Evolutionary conservation across 2,113 vertebrate genomes (phyloP).

Genomic region (Fulica atra): DNA sequence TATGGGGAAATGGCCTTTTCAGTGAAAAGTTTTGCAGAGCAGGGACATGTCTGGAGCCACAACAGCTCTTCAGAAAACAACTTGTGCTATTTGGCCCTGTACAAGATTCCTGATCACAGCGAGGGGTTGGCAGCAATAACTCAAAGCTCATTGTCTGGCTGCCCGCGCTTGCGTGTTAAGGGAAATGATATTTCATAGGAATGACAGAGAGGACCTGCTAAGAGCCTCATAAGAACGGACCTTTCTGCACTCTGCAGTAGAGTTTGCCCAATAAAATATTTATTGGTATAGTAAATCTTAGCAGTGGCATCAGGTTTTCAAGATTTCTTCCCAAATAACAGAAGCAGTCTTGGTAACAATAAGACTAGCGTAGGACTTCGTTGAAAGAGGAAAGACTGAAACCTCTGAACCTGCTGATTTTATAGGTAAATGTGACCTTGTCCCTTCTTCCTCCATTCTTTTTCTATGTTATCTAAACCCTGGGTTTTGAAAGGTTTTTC

Average conservation of each 20-base stretch:
- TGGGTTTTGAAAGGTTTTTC: neutral
- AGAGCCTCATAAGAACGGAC: neutral
- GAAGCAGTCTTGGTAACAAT: neutral
- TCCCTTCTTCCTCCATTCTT: neutral
- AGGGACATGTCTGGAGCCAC: neutral
- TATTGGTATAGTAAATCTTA: neutral
- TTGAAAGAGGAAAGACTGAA: neutral
- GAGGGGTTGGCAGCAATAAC: neutral
- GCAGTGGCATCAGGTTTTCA: neutral
- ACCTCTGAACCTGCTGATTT: neutral
- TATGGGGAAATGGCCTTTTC: neutral
- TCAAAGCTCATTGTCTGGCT: neutral
- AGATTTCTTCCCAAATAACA: neutral
- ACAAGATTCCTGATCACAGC: neutral
- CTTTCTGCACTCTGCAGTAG: neutral
- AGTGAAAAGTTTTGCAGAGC: neutral
- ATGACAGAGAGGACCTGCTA: neutral
- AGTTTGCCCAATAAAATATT: neutral
- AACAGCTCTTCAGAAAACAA: neutral
- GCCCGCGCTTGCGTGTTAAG: neutral
- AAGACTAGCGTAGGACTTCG: neutral
- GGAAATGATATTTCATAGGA: conserved; percentile 18
- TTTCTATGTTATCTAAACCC: neutral
- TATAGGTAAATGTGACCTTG: neutral
- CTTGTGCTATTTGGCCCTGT: neutral